A percentile compares a stretch with the other conserved stretches of the same genome.
Conservation (phyloP, 2,797 vertebrate genomes). For the Triplophysa yarkandensis region DNA sequence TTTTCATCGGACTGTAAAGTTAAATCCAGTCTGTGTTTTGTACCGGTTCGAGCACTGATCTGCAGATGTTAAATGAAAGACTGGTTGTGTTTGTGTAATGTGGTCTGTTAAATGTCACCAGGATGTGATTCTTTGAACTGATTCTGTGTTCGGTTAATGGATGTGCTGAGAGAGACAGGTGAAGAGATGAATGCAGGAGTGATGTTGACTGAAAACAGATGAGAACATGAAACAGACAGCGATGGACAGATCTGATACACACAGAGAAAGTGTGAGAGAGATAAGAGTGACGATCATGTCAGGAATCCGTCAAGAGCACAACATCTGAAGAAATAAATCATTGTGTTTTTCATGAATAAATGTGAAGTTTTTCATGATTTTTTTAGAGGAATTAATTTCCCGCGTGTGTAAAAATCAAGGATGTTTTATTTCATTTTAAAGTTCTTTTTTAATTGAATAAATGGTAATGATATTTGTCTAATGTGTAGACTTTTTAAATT, state of each 20-base stretch:
- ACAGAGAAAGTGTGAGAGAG: not conserved
- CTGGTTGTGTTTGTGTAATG: not conserved
- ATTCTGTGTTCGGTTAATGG: not conserved
- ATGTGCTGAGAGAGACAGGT: constrained; percentile 15
- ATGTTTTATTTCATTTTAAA: not conserved
- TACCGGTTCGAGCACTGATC: not conserved
- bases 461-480: no score
- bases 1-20: not conserved
- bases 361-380: no score
- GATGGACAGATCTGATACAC: constrained; percentile 22
- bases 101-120: constrained; percentile 2
- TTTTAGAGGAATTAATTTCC: not conserved
- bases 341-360: not conserved
- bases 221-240: constrained; percentile 11
- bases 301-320: not conserved
- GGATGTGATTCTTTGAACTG: constrained; percentile 2
- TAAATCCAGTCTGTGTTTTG: not conserved
- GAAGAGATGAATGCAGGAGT: constrained; percentile 7
- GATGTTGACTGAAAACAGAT: not conserved
- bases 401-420: not conserved
- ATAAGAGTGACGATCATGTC: no score
- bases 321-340: constrained; percentile 4
- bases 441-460: no score
- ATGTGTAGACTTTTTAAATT: no score
- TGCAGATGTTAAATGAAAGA: constrained; percentile 21